Conservation (phyloP, 2,113 vertebrate genomes). For the Tragelaphus imberbis region DNA sequence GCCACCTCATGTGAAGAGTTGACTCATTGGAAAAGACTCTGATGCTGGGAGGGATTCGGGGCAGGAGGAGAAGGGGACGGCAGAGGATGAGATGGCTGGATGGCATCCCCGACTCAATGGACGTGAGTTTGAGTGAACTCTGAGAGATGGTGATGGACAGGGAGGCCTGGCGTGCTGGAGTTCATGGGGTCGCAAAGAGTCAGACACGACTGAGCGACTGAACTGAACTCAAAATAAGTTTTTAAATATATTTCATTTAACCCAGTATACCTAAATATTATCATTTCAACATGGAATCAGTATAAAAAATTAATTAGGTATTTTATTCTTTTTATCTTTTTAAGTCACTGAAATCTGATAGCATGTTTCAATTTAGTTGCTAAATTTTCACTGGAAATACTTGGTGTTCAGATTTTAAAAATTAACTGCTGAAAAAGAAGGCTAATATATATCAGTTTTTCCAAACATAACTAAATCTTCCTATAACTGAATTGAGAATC, state of each 20-base stretch:
- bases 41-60: too few species aligned
- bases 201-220: too few species aligned
- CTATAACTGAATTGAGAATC: neutral
- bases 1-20: too few species aligned
- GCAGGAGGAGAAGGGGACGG: too few species aligned
- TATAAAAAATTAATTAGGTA: neutral
- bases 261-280: neutral
- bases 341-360: neutral
- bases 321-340: neutral
- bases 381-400: constrained; percentile 1
- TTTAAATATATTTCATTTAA: constrained; percentile 12
- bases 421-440: neutral
- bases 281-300: neutral
- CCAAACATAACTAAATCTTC: neutral
- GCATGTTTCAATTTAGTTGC: neutral
- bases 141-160: too few species aligned
- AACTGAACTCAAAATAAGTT: neutral
- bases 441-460: neutral
- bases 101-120: too few species aligned
- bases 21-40: too few species aligned
- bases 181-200: too few species aligned
- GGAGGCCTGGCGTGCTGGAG: too few species aligned
- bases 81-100: too few species aligned
- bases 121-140: too few species aligned
- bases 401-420: constrained; percentile 25